Base-by-base conservation (phyloP, 2,888 invertebrate species). In the Chromoteleia sp. region DNA sequence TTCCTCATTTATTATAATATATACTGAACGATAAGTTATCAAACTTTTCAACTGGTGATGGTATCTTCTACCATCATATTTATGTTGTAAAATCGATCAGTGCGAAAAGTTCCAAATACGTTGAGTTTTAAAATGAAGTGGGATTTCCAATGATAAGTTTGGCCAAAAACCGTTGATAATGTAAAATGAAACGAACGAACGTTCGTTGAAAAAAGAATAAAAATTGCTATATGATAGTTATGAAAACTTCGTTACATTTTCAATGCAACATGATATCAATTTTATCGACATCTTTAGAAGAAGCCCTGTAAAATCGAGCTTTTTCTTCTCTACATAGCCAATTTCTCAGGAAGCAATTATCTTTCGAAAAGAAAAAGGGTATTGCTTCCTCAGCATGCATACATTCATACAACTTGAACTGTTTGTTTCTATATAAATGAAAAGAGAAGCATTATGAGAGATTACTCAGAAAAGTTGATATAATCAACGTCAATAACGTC, bases 301-400 rank as follows among this genome's bases (percentile, higher is more conserved):
- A 52, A 67, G 41, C 41, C 36, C 67, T 33, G 52, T 17, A 67
- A 41, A 52, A 67, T 41, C 12, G 41, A 52, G 29, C 39, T 50
- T 5, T 29, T 25, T 50, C 65, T 50, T 65, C 12, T 59, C 14
- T 65, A 39, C 50, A 50, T 36, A 65, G 50, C 50, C 36, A 65
- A 12, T 39, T 67, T 67, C 67, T 67, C 52, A 33, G 67, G 52
- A 67, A 67, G 41, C 67, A 67, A 67, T 67, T 52, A 67, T 67
- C 52, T 29, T 67, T 39, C 41, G n/a, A 19, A 25, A 19, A 25
- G n/a, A 52, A 39, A 52, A 36, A 54, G 33, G 41, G 8, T 61
- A 65, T 65, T 50, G 50, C 65, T 48, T 61, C 12, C 19, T 19
- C 8, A 30, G 14, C 12, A 8, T 43, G 59, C 25, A 56, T 59